A percentile compares a stretch with the other conserved stretches of the same genome.
Conservation (phyloP, 92 coral and sea anemone species). For the Palythoa caribaeorum region DNA sequence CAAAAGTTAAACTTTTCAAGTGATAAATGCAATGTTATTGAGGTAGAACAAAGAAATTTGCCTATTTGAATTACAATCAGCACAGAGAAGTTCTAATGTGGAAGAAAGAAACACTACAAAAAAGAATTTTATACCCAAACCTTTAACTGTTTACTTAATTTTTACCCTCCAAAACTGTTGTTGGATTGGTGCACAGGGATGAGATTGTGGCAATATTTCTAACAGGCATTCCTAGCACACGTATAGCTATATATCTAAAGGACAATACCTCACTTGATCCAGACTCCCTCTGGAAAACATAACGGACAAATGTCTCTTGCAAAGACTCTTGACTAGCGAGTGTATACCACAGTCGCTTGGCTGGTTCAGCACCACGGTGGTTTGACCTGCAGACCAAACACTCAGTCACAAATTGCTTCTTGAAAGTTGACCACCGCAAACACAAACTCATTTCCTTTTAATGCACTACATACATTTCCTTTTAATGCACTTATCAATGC, state of each 20-base stretch:
- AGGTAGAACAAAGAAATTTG: too few species aligned
- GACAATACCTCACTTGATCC: constrained; percentile 43
- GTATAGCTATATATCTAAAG: background rate
- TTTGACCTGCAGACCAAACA: constrained; percentile 68
- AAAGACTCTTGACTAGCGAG: constrained; percentile 88
- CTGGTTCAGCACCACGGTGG: constrained; percentile 90
- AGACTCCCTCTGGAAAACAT: constrained; percentile 78
- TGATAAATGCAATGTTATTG: too few species aligned
- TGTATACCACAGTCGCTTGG: constrained; percentile 95
- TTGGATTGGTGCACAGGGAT: background rate
- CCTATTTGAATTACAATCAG: too few species aligned
- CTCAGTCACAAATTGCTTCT: background rate
- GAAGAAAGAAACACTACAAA: too few species aligned
- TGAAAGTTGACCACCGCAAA: background rate
- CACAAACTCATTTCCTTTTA: background rate
- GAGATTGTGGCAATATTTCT: background rate
- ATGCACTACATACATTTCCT: too few species aligned
- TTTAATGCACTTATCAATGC: too few species aligned
- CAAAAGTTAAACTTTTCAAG: too few species aligned
- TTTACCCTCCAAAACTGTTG: background rate
- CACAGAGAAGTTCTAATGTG: too few species aligned
- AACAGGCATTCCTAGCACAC: background rate
- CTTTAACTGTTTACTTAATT: too few species aligned
- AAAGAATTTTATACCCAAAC: too few species aligned
- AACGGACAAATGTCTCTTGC: constrained; percentile 86